Conservation (phyloP, 1,140 invertebrate genomes). For the Drosophila miranda region DNA sequence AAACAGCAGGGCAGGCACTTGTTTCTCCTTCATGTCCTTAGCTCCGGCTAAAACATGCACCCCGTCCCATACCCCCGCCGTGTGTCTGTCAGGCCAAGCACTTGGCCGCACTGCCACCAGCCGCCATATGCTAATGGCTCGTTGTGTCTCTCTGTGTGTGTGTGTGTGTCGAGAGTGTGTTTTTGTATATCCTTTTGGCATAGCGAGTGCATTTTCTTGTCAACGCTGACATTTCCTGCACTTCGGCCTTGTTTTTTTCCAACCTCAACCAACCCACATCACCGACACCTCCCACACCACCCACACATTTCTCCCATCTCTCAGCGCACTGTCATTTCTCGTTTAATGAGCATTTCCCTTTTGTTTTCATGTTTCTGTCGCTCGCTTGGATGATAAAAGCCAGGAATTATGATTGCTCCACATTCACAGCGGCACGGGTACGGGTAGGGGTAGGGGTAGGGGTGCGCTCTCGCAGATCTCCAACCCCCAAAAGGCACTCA, state of each 20-base stretch:
- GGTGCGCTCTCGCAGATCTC: too few species aligned
- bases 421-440: conserved; percentile 33
- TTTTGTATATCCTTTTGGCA: conserved; percentile 72
- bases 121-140: conserved; percentile 50
- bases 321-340: conserved; percentile 44
- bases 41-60: conserved; percentile 30
- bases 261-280: conserved; percentile 3
- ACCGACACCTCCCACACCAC: neutral
- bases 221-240: conserved; percentile 77
- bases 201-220: conserved; percentile 77
- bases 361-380: conserved; percentile 39
- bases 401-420: conserved; percentile 69
- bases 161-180: conserved; percentile 27
- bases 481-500: too few species aligned
- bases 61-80: neutral
- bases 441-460: too few species aligned
- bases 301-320: conserved; percentile 5
- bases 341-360: conserved; percentile 75
- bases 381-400: conserved; percentile 56
- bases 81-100: conserved; percentile 3
- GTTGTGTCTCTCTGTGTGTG: conserved; percentile 12
- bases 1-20: neutral
- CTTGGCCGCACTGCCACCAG: neutral
- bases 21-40: conserved; percentile 6
- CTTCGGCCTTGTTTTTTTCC: conserved; percentile 58